Percentiles rank a stretch among this genome's conserved stretches.
Evolutionary conservation across 2,888 invertebrate species (phyloP).

Genomic region (Heteropelma amictum): DNA sequence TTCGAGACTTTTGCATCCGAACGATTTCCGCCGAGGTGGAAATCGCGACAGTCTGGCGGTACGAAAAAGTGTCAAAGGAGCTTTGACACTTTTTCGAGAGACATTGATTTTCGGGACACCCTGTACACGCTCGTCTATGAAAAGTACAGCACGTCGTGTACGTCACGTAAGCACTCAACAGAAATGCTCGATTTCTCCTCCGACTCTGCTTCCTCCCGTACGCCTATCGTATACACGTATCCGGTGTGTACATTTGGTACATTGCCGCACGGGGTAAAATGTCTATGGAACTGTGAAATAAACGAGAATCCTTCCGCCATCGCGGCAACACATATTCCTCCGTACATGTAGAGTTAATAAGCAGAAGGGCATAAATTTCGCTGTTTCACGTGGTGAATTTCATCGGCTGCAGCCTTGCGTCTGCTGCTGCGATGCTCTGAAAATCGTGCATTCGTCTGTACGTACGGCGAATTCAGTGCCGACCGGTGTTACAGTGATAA

Average conservation of each 20-base stretch:
- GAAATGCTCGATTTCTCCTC: constrained; percentile 58
- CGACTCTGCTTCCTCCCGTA: constrained; percentile 40
- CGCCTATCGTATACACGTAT: constrained; percentile 2
- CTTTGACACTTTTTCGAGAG: too few relatives aligned
- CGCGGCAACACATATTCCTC: constrained; percentile 20
- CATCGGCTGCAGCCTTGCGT: neutral
- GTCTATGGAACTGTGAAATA: constrained; percentile 37
- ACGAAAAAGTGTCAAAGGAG: neutral
- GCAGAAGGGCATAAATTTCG: neutral
- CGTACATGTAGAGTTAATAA: neutral
- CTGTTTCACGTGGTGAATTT: neutral
- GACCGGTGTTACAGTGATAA: too few relatives aligned
- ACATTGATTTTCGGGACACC: too few relatives aligned
- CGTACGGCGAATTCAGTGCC: too few relatives aligned
- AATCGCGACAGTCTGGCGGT: too few relatives aligned
- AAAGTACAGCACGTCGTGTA: constrained; percentile 53
- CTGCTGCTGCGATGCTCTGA: too few relatives aligned
- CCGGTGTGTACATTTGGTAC: constrained; percentile 18
- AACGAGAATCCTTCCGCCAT: constrained; percentile 38
- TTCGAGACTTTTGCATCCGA: too few relatives aligned
- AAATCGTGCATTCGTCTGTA: too few relatives aligned
- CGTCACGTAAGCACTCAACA: constrained; percentile 57
- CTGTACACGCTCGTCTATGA: constrained; percentile 26
- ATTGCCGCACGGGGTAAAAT: constrained; percentile 4
- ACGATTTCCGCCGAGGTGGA: too few relatives aligned